These are phyloP conservation scores for Hyaena hyaena DNA, from an alignment of 2,113 vertebrate species.

Conservation along the genomic window DNA sequence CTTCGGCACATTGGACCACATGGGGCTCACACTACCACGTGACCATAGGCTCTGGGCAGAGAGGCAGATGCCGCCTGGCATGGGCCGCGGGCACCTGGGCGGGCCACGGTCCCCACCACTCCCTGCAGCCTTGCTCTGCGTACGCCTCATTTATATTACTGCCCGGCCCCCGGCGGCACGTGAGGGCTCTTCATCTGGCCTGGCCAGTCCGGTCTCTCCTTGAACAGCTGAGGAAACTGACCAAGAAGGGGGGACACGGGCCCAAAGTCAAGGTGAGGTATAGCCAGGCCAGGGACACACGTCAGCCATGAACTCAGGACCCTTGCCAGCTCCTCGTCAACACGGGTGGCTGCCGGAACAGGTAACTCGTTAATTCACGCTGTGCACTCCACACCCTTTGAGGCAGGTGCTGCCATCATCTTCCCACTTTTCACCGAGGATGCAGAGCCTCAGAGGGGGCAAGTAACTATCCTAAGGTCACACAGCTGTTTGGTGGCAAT, in stretches of 20 bases:
- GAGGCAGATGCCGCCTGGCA: background rate
- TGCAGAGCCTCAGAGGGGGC: background rate
- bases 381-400: accelerated
- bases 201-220: background rate
- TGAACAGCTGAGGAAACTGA: background rate
- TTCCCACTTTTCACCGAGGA: background rate
- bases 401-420: accelerated
- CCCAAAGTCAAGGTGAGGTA: background rate
- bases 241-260: background rate
- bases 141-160: accelerated
- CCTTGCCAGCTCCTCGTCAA: background rate
- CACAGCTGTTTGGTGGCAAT: background rate
- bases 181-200: background rate
- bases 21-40: background rate
- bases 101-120: background rate
- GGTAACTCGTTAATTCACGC: accelerated
- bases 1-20: background rate
- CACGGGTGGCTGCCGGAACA: background rate
- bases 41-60: background rate
- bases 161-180: background rate
- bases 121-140: background rate
- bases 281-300: accelerated
- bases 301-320: background rate
- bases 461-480: background rate
- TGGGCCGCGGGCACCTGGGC: background rate